These are phyloP conservation scores for Danaus chrysippus DNA, from an alignment of 2,888 invertebrate species.

Conservation along the genomic window DNA sequence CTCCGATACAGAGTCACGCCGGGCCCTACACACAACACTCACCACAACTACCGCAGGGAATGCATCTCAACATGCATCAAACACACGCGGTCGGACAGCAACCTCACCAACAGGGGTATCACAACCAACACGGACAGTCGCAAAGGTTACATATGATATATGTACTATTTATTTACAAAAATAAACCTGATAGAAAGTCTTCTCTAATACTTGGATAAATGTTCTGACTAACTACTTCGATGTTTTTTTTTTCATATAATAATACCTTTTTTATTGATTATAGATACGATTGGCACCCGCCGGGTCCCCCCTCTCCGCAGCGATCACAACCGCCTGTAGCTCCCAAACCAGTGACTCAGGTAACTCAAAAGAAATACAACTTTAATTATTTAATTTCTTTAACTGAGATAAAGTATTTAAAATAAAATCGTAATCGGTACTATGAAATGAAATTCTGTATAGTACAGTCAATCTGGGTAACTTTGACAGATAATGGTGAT, in stretches of 20 bases:
- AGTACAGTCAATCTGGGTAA: too few species aligned
- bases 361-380: conserved; percentile 19
- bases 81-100: conserved; percentile 37
- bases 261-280: too few species aligned
- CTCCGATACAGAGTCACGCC: not conserved
- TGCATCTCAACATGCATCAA: conserved; percentile 37
- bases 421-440: too few species aligned
- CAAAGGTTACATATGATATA: conserved; percentile 43
- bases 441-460: too few species aligned
- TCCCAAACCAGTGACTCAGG: conserved; percentile 69
- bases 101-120: conserved; percentile 38
- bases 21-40: conserved; percentile 40
- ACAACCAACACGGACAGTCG: conserved; percentile 49
- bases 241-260: too few species aligned
- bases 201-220: too few species aligned
- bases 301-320: conserved; percentile 74
- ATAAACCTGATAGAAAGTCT: too few species aligned
- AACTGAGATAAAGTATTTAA: too few species aligned
- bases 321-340: conserved; percentile 77
- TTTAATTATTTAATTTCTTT: not conserved
- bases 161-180: too few species aligned
- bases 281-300: conserved; percentile 71
- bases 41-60: conserved; percentile 40
- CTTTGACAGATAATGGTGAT: too few species aligned
- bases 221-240: not conserved